These are phyloP conservation scores for Tenodera sinensis DNA, from an alignment of 2,888 invertebrate species.

Conservation along the genomic window DNA sequence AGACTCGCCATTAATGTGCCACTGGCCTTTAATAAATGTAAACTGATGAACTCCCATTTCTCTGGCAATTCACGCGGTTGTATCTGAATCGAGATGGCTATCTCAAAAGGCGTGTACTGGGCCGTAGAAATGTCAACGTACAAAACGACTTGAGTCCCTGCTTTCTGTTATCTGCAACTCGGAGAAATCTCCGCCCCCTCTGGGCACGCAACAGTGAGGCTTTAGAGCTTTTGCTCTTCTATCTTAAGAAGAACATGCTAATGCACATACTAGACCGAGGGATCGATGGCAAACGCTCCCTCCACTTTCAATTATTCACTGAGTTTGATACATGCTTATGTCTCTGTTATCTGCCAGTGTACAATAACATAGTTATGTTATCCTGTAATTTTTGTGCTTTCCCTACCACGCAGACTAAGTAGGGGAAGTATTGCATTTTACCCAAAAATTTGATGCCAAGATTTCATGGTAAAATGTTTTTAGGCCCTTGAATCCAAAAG, in stretches of 20 bases:
- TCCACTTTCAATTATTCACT: not conserved
- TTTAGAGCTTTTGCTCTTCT: not conserved
- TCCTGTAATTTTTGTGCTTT: too few relatives aligned
- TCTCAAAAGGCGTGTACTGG: not conserved
- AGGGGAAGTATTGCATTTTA: too few relatives aligned
- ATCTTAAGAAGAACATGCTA: not conserved
- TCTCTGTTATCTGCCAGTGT: too few relatives aligned
- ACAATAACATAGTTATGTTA: too few relatives aligned
- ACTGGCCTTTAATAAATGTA: not conserved
- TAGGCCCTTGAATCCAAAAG: too few relatives aligned
- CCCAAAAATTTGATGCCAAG: too few relatives aligned
- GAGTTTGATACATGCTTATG: not conserved
- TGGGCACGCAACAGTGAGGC: not conserved
- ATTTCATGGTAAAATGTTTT: too few relatives aligned
- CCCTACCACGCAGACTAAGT: too few relatives aligned
- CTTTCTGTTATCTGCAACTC: not conserved
- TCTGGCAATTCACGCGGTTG: not conserved
- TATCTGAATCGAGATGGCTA: not conserved
- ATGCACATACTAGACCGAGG: too few relatives aligned
- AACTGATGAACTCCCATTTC: not conserved
- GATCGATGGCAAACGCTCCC: not conserved
- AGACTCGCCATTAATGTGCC: not conserved
- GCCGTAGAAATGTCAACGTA: not conserved
- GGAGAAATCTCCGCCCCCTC: not conserved
- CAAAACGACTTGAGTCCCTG: not conserved